phyloP scores from a whole-genome alignment of 2,797 vertebrate genomes.

The Phaenicophaeus curvirostris region DNA sequence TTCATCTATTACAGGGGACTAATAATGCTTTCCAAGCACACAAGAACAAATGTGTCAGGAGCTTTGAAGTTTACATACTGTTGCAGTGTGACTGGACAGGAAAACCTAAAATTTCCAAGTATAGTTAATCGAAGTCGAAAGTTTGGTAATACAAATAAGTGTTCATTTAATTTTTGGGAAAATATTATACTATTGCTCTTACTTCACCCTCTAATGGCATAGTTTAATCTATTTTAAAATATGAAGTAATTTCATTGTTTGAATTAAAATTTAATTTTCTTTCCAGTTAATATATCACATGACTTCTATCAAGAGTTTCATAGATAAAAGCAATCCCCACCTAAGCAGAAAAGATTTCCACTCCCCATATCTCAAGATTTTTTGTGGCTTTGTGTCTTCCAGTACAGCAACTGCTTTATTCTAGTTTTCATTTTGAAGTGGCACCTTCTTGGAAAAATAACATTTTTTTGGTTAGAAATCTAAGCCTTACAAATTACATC shows the following conservation, averaged over 20 bases:
- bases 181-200: not conserved
- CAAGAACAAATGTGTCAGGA: not conserved
- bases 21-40: not conserved
- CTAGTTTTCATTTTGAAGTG: conserved; percentile 39
- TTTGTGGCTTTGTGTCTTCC: not conserved
- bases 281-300: not conserved
- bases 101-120: not conserved
- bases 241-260: not conserved
- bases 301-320: not conserved
- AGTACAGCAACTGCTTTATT: not conserved
- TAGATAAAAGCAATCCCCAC: not conserved
- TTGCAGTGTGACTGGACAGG: not conserved
- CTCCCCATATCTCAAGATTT: fast-evolving
- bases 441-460: conserved; percentile 14
- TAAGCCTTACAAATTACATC: conserved; percentile 49
- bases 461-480: conserved; percentile 46
- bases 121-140: not conserved
- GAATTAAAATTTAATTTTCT: not conserved
- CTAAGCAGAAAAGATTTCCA: not conserved
- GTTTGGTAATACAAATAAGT: not conserved
- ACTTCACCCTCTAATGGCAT: fast-evolving
- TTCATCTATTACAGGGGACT: not conserved
- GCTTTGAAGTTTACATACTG: fast-evolving
- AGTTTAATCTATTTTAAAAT: not conserved
- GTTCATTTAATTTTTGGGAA: not conserved